A percentile compares a stretch with the other conserved stretches of the same genome.
Conservation (phyloP, 1,140 invertebrate species). For the Pseudomyrmex dendroicus region DNA sequence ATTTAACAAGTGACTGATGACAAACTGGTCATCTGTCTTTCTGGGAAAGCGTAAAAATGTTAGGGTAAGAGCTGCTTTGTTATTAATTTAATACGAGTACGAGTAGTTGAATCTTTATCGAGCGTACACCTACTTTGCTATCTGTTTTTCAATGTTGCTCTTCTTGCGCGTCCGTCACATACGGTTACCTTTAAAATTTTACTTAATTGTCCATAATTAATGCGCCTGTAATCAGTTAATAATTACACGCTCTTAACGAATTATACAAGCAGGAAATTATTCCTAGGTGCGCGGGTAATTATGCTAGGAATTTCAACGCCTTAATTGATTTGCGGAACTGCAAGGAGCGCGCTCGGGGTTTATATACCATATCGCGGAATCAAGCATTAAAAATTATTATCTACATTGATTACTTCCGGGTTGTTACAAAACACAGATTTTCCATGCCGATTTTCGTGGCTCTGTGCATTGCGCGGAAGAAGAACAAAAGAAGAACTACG, state of each 20-base stretch:
- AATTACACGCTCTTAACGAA: slow-evolving; percentile 52
- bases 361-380: slow-evolving; percentile 62
- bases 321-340: slow-evolving; percentile 62
- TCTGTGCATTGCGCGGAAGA: not conserved
- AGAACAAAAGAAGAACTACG: not conserved
- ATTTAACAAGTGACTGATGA: not conserved
- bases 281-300: slow-evolving; percentile 54
- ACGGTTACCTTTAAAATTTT: slow-evolving; percentile 56
- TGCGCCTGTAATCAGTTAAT: slow-evolving; percentile 60
- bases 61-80: not conserved
- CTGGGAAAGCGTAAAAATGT: not conserved
- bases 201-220: slow-evolving; percentile 64
- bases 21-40: not conserved
- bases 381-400: slow-evolving; percentile 61
- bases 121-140: not conserved
- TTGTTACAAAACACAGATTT: slow-evolving; percentile 51
- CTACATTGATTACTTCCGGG: slow-evolving; percentile 51
- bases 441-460: not conserved
- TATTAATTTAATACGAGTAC: not conserved
- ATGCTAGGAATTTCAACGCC: slow-evolving; percentile 54
- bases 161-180: slow-evolving; percentile 47
- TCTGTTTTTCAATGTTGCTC: not conserved
- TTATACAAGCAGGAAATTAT: slow-evolving; percentile 63
- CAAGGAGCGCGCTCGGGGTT: slow-evolving; percentile 43
- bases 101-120: not conserved